Evolutionary conservation across 2,888 invertebrate species (phyloP), one percentile per base, ranked within the genome.

Genomic region (Callosobruchus maculatus): DNA sequence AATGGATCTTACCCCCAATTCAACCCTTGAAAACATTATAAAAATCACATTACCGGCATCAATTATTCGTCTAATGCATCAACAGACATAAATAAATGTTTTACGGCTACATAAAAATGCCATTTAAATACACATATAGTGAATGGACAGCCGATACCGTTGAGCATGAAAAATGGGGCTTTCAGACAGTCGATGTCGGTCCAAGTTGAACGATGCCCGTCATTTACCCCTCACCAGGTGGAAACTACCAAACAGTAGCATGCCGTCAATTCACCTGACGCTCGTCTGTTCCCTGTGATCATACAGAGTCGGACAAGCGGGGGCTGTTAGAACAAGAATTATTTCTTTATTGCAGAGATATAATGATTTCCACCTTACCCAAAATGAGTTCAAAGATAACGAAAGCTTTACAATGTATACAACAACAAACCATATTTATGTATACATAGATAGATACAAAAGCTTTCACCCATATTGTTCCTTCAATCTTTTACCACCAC

Each of bases 151-250:
- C 13, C 49, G 49, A 49, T 49, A 49, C 5, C 3, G 49, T 49
- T 49, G 49, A 49, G 1, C 13, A 18, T 49, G 49, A 49, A 49
- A 49, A 49, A 49, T 49, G 49, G 49, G 9, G 67, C 26, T 30
- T 69, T 31, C 68, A 20, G 72, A n/a, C 72, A 71, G 68, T 66
- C 72, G 72, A 70, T 30, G 70, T 69, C 73, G 74, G 49, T 49
- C 49, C 13, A 49, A 49, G 9, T 18, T 80, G 80, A 80, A 75
- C 74, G 79, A 80, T 81, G 79, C 74, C 78, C 76, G 78, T 78
- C 80, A 81, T 81, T 81, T 81, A 80, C 80, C 80, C 80, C 81
- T 78, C 78, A 78, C 78, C 76, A 80, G 77, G 79, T 80, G 80
- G 75, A 76, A 77, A 77, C 49, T 49, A 78, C 75, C 72, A 72